phyloP scores from a whole-genome alignment of 2,113 vertebrate species.

The Tichodroma muraria region DNA sequence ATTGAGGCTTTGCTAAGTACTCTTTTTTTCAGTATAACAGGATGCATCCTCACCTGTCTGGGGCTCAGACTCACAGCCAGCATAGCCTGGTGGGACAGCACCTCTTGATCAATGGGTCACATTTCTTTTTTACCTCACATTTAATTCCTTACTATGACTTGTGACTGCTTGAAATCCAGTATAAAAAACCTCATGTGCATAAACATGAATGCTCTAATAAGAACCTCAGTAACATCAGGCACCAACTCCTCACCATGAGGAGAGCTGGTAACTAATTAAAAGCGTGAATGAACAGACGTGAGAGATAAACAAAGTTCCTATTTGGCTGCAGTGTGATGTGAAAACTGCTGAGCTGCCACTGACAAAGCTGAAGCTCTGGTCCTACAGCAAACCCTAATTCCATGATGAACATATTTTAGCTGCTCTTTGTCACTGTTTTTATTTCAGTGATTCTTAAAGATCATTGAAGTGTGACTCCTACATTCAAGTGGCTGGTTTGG shows the following conservation, averaged over 20 bases:
- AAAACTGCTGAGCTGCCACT: neutral
- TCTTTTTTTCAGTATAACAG: neutral
- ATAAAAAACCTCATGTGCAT: neutral
- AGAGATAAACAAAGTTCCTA: neutral
- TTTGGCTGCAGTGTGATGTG: neutral
- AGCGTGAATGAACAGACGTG: neutral
- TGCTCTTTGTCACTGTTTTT: neutral
- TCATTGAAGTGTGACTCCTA: neutral
- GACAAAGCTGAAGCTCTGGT: neutral
- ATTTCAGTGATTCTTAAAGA: neutral
- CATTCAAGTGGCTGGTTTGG: neutral
- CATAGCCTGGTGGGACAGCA: neutral
- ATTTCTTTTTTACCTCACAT: neutral
- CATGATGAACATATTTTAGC: neutral
- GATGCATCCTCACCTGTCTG: neutral
- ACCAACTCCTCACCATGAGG: neutral
- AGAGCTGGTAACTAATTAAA: constrained; percentile 7
- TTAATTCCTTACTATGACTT: neutral
- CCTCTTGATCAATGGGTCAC: neutral
- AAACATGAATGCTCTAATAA: rapidly evolving
- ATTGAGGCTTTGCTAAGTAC: neutral
- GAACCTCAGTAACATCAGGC: neutral
- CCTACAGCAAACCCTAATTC: neutral
- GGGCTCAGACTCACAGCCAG: neutral
- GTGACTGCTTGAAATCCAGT: neutral